A percentile compares a stretch with the other conserved stretches of the same genome.
phyloP scores from a whole-genome alignment of 2,797 vertebrate species.

The Pogonophryne albipinna region DNA sequence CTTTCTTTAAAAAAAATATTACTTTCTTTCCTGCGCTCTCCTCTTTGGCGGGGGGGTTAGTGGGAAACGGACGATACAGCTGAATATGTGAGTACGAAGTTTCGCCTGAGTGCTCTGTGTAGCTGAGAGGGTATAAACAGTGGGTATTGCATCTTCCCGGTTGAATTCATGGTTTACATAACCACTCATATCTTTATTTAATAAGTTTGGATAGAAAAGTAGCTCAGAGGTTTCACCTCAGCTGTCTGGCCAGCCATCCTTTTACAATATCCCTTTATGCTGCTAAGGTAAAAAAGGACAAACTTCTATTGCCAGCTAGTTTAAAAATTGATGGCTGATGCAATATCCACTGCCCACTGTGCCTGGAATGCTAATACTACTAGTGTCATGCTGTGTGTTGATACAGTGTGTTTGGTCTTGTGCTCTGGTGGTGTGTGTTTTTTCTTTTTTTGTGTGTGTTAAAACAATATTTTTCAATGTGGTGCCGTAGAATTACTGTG shows the following conservation, averaged over 20 bases:
- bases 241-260: conserved; percentile 29
- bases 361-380: conserved; percentile 71
- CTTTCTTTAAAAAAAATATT: conserved; percentile 66
- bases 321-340: conserved; percentile 75
- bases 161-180: conserved; percentile 35
- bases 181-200: conserved; percentile 37
- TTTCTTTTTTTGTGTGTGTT: conserved; percentile 17
- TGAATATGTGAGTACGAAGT: conserved; percentile 95
- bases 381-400: conserved; percentile 63
- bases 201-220: conserved; percentile 48
- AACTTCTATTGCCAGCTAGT: conserved; percentile 40
- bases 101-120: conserved; percentile 77
- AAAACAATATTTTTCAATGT: conserved; percentile 25
- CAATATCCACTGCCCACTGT: conserved; percentile 77
- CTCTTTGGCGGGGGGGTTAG: conserved; percentile 86
- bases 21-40: conserved; percentile 80
- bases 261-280: conserved; percentile 15
- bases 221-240: conserved; percentile 45
- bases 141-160: conserved; percentile 82
- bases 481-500: conserved; percentile 38
- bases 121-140: conserved; percentile 58
- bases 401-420: conserved; percentile 46
- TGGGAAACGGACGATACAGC: conserved; percentile 99
- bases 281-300: conserved; percentile 27
- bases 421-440: conserved; percentile 49